Evolutionary conservation across 2,113 vertebrate genomes (phyloP), one percentile per base, ranked within the genome.

Genomic region (Ariopsis seemanni): DNA sequence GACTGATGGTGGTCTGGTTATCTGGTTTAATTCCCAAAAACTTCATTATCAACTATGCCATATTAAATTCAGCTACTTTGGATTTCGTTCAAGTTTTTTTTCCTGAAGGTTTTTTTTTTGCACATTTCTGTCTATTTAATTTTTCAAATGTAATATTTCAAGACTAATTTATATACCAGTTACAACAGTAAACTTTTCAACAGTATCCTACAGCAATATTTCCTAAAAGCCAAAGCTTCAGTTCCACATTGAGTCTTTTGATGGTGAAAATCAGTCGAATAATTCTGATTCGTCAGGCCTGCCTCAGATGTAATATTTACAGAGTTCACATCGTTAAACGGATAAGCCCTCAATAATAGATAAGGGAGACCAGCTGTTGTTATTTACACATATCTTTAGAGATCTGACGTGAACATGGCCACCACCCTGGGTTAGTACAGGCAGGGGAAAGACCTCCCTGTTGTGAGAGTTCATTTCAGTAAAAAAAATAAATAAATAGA

Each of bases 271-370:
- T 92, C 91, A 92, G 89, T 86, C 93, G 91, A 93, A 93, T 91
- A 93, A 90, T 92, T 95, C 94, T 92, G 91, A 90, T 93, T 94
- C 92, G 93, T 89, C 82, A 81, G 91, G 93, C 90, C 78, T 92
- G 88, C 75, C n/a, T 93, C 90, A 94, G 92, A 95, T 95, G 92
- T 92, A 95, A 95, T 95, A 95, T 95, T 95, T 94, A 95, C 94
- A 92, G 90, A 89, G 90, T 80, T 90, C 91, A 91, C 86, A 25
- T 89, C 90, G 87, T 93, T 95, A 93, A 94, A 91, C 4, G 88
- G 89, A 91, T 90, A 89, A 90, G 90, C 93, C 90, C 87, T 95
- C 91, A 93, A 95, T 95, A 93, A 95, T 95, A 84, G 89, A 96
- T 95, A 95, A 96, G 88, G 89, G 90, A 90, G 93, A 93, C 93